Percentiles rank a stretch among this genome's conserved stretches.
Conservation (phyloP, 2,888 invertebrate species). For the Pseudolycoriella hygida region DNA sequence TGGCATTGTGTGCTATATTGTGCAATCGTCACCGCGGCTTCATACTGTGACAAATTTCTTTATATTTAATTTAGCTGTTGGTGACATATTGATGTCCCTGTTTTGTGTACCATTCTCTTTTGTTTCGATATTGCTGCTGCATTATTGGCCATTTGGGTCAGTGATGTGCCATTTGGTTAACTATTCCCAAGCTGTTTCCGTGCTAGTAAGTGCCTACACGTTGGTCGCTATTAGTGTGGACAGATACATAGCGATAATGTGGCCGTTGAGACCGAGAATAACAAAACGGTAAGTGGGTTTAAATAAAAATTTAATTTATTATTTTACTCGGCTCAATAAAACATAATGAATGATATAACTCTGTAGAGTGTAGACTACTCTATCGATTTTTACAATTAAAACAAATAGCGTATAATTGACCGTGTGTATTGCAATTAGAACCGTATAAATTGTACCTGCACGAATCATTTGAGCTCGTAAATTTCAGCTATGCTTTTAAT, state of each 20-base stretch:
- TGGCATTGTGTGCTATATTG: slow-evolving; percentile 71
- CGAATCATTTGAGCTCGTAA: no score
- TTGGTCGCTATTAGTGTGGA: slow-evolving; percentile 81
- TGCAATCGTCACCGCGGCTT: slow-evolving; percentile 68
- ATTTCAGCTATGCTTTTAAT: no score
- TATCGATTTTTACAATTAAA: no score
- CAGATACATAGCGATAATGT: slow-evolving; percentile 78
- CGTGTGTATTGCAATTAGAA: no score
- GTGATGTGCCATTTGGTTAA: slow-evolving; percentile 68
- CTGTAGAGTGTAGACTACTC: no score
- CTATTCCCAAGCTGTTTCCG: slow-evolving; percentile 65
- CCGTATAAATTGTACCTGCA: no score
- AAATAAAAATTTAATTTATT: background rate
- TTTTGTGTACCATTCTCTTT: slow-evolving; percentile 87
- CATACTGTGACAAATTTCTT: slow-evolving; percentile 85
- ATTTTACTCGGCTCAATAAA: background rate
- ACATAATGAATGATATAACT: background rate
- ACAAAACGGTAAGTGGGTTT: slow-evolving; percentile 37
- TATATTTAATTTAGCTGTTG: slow-evolving; percentile 74
- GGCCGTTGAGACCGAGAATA: slow-evolving; percentile 66
- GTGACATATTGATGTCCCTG: slow-evolving; percentile 77
- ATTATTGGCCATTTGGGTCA: slow-evolving; percentile 78
- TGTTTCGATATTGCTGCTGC: slow-evolving; percentile 56
- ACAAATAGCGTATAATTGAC: no score
- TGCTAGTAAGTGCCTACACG: slow-evolving; percentile 75